These are phyloP conservation scores for Luperina testacea DNA, from an alignment of 2,888 invertebrate species.

Conservation along the genomic window DNA sequence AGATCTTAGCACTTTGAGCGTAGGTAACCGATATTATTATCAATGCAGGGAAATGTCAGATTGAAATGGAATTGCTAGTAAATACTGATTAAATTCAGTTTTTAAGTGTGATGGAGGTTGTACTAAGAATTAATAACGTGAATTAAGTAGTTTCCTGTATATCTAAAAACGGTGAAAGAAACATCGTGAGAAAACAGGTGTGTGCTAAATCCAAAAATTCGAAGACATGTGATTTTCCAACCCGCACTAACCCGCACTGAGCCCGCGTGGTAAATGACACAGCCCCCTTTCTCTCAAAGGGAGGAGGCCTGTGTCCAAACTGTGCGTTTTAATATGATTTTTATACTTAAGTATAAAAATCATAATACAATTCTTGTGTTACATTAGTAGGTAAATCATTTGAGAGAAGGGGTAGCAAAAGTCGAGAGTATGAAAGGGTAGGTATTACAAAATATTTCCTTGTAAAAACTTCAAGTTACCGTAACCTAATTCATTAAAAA, in stretches of 20 bases:
- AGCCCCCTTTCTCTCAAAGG: no score
- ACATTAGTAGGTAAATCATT: conserved; percentile 29
- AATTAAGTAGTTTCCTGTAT: neutral
- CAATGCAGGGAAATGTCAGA: conserved; percentile 43
- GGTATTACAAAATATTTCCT: conserved; percentile 3
- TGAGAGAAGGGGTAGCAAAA: conserved; percentile 43
- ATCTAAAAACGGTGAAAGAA: neutral
- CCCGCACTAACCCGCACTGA: no score
- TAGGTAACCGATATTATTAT: conserved; percentile 29
- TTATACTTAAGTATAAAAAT: conserved; percentile 31
- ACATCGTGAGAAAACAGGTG: no score
- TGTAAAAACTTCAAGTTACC: neutral
- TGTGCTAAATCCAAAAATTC: no score
- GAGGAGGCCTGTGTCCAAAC: neutral
- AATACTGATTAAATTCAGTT: conserved; percentile 29
- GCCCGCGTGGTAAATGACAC: neutral
- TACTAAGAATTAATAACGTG: neutral
- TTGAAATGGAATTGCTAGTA: conserved; percentile 41
- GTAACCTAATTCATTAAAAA: neutral
- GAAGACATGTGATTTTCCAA: no score
- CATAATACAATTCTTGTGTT: conserved; percentile 41
- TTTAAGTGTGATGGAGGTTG: neutral
- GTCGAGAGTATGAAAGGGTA: conserved; percentile 3
- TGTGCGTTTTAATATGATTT: no score
- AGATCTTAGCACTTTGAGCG: conserved; percentile 47